These are phyloP conservation scores for Neotoma lepida DNA, from an alignment of 2,113 vertebrate genomes.

Conservation along the genomic window DNA sequence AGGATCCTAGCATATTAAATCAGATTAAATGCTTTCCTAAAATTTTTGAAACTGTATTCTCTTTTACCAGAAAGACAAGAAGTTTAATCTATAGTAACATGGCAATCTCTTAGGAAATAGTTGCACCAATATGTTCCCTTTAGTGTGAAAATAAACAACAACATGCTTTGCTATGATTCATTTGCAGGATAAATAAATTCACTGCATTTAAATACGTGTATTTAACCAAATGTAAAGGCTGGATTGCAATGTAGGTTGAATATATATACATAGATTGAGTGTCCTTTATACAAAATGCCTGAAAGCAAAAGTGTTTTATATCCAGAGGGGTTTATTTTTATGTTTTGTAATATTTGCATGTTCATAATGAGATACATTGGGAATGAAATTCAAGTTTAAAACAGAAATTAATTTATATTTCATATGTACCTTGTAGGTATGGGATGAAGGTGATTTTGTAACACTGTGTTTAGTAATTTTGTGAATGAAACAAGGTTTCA, in stretches of 20 bases:
- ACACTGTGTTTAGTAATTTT: not conserved
- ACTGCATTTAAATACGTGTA: conserved; percentile 12
- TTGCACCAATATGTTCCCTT: not conserved
- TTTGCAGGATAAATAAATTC: not conserved
- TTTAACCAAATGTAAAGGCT: not conserved
- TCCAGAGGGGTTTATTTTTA: not conserved
- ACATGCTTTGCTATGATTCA: not conserved
- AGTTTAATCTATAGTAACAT: not conserved
- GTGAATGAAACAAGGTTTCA: not conserved
- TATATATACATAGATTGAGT: not conserved
- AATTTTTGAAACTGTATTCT: not conserved
- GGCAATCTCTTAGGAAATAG: not conserved
- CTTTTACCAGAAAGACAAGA: not conserved
- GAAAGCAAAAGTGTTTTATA: not conserved
- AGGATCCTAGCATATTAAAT: not conserved
- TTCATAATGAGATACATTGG: not conserved
- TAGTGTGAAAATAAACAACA: not conserved
- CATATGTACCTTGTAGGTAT: not conserved
- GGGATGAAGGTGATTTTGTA: not conserved
- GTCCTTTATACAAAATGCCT: not conserved
- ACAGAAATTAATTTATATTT: not conserved
- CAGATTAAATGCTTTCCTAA: conserved; percentile 4
- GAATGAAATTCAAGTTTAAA: not conserved
- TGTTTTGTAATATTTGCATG: not conserved
- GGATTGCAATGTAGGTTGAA: not conserved